Conservation (phyloP, 2,888 invertebrate species). For the Hoplodrina ambigua region DNA sequence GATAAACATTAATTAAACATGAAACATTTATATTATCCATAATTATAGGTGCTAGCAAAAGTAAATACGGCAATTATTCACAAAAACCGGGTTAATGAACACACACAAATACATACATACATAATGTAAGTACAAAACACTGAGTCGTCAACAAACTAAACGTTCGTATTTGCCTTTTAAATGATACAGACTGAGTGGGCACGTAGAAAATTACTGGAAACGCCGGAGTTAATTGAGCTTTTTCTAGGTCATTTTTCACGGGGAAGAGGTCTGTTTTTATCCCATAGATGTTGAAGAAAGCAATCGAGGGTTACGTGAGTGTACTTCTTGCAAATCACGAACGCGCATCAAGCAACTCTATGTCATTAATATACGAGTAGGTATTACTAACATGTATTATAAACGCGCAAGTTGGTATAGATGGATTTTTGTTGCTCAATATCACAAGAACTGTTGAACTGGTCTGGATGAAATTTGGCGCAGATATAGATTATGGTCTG, state of each 20-base stretch:
- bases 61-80: slow-evolving; percentile 55
- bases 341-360: no score
- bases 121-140: slow-evolving; percentile 31
- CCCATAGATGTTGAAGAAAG: background rate
- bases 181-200: slow-evolving; percentile 29
- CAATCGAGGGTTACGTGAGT: background rate
- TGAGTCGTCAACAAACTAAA: slow-evolving; percentile 22
- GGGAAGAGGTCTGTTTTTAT: background rate
- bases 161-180: slow-evolving; percentile 46
- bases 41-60: slow-evolving; percentile 7
- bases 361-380: no score
- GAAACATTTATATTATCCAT: no score
- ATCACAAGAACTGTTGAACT: no score
- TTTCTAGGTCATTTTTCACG: slow-evolving; percentile 24
- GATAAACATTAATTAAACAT: no score
- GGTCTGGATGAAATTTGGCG: no score
- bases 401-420: no score
- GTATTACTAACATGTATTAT: no score
- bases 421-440: no score
- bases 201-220: slow-evolving; percentile 13
- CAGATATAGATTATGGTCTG: no score
- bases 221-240: slow-evolving; percentile 17
- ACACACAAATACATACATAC: slow-evolving; percentile 40
- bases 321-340: background rate
- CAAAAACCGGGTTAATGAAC: slow-evolving; percentile 61